Evolutionary conservation across 2,797 vertebrate species (phyloP).

Genomic region (Apogon talboti): DNA sequence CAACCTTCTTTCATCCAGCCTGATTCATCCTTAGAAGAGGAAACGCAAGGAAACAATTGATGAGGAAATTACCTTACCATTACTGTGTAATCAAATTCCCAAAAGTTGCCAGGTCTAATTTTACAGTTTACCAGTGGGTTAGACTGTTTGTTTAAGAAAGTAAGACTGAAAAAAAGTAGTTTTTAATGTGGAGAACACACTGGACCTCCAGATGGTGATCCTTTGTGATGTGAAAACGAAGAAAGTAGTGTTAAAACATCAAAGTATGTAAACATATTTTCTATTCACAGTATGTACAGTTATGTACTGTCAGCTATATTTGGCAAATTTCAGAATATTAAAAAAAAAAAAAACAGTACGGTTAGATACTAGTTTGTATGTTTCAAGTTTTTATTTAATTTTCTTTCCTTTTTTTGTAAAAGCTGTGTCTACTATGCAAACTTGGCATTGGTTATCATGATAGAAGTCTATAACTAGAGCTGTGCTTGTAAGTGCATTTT

Average conservation of each 20-base stretch:
- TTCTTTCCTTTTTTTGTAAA: slow-evolving; percentile 74
- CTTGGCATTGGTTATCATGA: slow-evolving; percentile 87
- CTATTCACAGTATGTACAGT: slow-evolving; percentile 80
- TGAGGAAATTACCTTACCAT: slow-evolving; percentile 13
- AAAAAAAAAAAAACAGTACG: slow-evolving; percentile 64
- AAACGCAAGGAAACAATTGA: slow-evolving; percentile 6
- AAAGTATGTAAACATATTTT: slow-evolving; percentile 77
- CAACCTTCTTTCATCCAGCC: too few species aligned
- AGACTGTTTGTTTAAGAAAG: slow-evolving; percentile 34
- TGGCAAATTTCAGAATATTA: slow-evolving; percentile 72
- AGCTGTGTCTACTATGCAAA: slow-evolving; percentile 94
- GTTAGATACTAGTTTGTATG: slow-evolving; percentile 80
- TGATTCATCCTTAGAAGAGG: background rate
- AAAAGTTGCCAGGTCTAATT: slow-evolving; percentile 25
- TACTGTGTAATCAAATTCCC: slow-evolving; percentile 13
- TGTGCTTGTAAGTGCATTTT: slow-evolving; percentile 85
- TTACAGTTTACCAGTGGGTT: slow-evolving; percentile 50
- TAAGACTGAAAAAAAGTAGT: slow-evolving; percentile 19
- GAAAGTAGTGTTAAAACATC: slow-evolving; percentile 66
- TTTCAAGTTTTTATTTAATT: slow-evolving; percentile 61
- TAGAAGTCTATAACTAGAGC: slow-evolving; percentile 81
- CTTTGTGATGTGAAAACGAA: slow-evolving; percentile 54
- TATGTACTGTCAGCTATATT: slow-evolving; percentile 79
- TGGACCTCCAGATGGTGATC: slow-evolving; percentile 40
- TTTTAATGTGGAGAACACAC: slow-evolving; percentile 38